Evolutionary conservation across 2,888 invertebrate species (phyloP).

Genomic region (Scrobipalpa atriplicella): DNA sequence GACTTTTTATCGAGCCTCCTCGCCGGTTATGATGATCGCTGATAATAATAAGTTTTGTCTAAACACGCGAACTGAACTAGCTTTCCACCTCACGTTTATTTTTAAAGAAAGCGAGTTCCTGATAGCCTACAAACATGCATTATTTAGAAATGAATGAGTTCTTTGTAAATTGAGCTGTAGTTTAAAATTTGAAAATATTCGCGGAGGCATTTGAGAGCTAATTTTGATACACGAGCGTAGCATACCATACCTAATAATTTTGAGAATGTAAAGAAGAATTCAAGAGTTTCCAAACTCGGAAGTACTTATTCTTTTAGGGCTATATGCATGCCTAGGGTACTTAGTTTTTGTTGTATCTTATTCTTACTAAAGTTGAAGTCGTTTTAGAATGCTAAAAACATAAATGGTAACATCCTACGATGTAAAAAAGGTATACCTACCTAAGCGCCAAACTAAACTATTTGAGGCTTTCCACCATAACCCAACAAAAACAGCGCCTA

Average conservation of each 20-base stretch:
- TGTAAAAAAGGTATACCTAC: too few species aligned
- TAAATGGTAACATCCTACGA: too few species aligned
- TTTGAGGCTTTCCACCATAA: neutral
- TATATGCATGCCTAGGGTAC: neutral
- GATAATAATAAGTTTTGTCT: constrained; percentile 16
- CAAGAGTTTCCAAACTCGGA: neutral
- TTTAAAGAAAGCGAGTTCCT: constrained; percentile 5
- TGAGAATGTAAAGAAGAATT: neutral
- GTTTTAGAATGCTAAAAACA: too few species aligned
- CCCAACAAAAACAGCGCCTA: neutral
- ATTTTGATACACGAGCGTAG: constrained; percentile 3
- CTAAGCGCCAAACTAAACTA: too few species aligned
- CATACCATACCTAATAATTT: neutral
- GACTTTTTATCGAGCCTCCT: constrained; percentile 22
- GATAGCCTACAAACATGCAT: constrained; percentile 19
- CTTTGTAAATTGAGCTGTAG: constrained; percentile 1
- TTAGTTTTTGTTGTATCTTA: too few species aligned
- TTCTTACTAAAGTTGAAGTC: too few species aligned
- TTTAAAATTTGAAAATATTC: neutral
- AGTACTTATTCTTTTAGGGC: neutral
- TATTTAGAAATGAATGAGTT: constrained; percentile 12
- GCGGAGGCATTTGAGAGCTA: neutral
- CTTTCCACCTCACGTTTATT: constrained; percentile 20
- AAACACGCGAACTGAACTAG: constrained; percentile 20
- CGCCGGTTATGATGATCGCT: constrained; percentile 14